Evolutionary conservation across 2,113 vertebrate genomes (phyloP).

Genomic region (Seriola rivoliana): DNA sequence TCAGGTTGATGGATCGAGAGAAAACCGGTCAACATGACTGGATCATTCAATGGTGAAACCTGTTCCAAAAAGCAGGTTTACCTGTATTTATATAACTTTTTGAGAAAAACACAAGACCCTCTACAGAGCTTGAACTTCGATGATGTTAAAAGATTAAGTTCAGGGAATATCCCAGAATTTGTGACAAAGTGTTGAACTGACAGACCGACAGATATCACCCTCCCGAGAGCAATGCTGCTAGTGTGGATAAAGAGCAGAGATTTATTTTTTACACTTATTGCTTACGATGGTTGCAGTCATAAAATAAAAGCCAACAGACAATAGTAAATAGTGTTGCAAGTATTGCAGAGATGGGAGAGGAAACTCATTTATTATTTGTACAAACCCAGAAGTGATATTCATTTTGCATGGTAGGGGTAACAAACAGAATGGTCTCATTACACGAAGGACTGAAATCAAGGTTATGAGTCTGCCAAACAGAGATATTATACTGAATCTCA

Average conservation of each 20-base stretch:
- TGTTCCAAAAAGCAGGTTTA: background rate
- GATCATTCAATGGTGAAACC: background rate
- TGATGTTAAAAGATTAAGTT: no score
- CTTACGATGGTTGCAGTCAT: background rate
- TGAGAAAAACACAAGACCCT: background rate
- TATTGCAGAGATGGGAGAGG: constrained; percentile 17
- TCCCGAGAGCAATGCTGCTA: background rate
- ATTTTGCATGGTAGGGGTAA: constrained; percentile 46
- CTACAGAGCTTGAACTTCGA: background rate
- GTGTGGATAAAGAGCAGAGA: background rate
- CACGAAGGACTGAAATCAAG: constrained; percentile 24
- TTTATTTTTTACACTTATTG: background rate
- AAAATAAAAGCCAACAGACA: constrained; percentile 21
- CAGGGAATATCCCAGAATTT: background rate
- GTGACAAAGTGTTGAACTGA: background rate
- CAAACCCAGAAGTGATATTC: constrained; percentile 43
- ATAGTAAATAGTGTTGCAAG: background rate
- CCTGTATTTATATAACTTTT: no score
- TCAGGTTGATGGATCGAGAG: background rate
- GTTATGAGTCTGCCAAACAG: constrained; percentile 16
- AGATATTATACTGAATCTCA: constrained; percentile 1
- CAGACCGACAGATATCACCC: background rate
- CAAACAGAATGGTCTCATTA: constrained; percentile 27
- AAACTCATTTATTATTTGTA: constrained; percentile 51
- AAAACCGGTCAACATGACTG: background rate